Evolutionary conservation across 2,888 invertebrate species (phyloP).

Genomic region (Plutella xylostella): DNA sequence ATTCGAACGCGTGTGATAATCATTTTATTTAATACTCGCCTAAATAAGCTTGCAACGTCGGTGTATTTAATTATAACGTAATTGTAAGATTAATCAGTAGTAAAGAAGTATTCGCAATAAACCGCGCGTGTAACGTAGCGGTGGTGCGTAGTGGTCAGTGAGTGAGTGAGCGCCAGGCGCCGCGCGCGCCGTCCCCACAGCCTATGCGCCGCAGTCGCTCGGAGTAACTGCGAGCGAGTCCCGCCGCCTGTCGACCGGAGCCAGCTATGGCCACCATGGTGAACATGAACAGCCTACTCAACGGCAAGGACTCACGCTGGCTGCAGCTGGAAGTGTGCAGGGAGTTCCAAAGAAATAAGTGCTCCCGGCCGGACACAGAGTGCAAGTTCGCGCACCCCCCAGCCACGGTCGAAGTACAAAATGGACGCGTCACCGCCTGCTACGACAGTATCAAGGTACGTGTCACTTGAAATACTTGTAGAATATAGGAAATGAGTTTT

Average conservation of each 20-base stretch:
- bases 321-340: slow-evolving; percentile 99
- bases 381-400: slow-evolving; percentile 99
- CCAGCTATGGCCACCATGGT: slow-evolving; percentile 86
- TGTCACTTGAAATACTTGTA: slow-evolving; percentile 7
- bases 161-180: slow-evolving; percentile 35
- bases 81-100: slow-evolving; percentile 57
- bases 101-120: slow-evolving; percentile 32
- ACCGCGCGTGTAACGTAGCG: slow-evolving; percentile 33
- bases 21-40: slow-evolving; percentile 59
- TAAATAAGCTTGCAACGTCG: slow-evolving; percentile 68
- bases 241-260: slow-evolving; percentile 39
- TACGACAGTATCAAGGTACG: slow-evolving; percentile 99
- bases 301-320: slow-evolving; percentile 99
- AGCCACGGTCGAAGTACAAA: slow-evolving; percentile 99
- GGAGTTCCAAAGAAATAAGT: slow-evolving; percentile 99
- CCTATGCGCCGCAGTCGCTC: slow-evolving; percentile 65
- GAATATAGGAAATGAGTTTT: neutral
- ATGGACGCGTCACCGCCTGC: slow-evolving; percentile 99
- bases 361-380: slow-evolving; percentile 98
- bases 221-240: slow-evolving; percentile 55
- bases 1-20: slow-evolving; percentile 67
- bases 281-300: slow-evolving; percentile 96
- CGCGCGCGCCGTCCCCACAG: slow-evolving; percentile 53
- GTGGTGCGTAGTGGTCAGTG: slow-evolving; percentile 43
- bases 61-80: slow-evolving; percentile 65